Evolutionary conservation across 2,888 invertebrate genomes (phyloP).

Genomic region (Lampropteryx suffumata): DNA sequence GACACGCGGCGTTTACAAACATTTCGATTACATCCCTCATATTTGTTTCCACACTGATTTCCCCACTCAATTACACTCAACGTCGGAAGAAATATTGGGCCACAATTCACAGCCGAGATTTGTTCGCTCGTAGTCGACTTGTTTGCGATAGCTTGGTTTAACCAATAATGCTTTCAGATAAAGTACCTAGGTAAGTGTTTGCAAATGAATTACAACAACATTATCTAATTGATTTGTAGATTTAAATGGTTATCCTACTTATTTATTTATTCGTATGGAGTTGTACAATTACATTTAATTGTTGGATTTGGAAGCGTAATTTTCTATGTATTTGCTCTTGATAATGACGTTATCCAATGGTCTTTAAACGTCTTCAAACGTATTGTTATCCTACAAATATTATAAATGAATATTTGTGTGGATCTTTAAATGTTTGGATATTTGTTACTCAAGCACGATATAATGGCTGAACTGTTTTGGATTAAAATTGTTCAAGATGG

Average conservation of each 20-base stretch:
- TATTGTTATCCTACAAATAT: no score
- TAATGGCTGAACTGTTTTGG: no score
- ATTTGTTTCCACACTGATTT: conserved; percentile 69
- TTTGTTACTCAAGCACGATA: no score
- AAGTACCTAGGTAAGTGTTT: conserved; percentile 14
- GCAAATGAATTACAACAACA: conserved; percentile 16
- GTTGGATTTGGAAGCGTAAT: no score
- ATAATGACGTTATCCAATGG: no score
- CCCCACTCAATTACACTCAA: conserved; percentile 56
- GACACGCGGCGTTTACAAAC: conserved; percentile 78
- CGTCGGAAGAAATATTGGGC: conserved; percentile 30
- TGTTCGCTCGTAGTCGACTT: conserved; percentile 19
- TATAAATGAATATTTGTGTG: no score
- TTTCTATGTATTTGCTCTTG: no score
- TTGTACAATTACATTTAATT: no score
- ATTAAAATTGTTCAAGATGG: no score
- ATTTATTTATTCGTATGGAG: no score
- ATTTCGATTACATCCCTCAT: conserved; percentile 74
- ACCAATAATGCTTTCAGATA: conserved; percentile 18
- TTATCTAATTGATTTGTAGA: conserved; percentile 11
- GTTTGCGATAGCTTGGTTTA: conserved; percentile 24
- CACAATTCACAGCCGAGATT: conserved; percentile 27
- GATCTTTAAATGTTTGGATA: no score
- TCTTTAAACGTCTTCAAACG: no score
- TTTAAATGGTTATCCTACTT: neutral